These are phyloP conservation scores for Cyclina sinensis DNA, from an alignment of 1,140 invertebrate genomes.

Conservation along the genomic window DNA sequence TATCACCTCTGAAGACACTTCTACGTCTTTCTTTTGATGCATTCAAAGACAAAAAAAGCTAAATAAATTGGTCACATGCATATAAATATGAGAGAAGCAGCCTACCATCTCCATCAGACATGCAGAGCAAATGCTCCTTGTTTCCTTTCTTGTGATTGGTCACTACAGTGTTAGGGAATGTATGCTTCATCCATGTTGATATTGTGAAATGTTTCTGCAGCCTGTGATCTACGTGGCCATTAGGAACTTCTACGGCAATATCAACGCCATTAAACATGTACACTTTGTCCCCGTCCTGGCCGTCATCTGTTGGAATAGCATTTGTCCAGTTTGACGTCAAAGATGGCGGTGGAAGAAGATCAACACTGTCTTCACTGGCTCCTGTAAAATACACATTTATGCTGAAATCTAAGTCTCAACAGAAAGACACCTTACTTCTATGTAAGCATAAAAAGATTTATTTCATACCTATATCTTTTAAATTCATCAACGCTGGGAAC, in stretches of 20 bases:
- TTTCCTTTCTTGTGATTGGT: slow-evolving; percentile 91
- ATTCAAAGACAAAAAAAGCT: no score
- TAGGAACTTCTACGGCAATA: slow-evolving; percentile 91
- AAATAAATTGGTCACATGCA: no score
- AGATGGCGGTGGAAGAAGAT: slow-evolving; percentile 95
- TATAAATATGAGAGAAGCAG: no score
- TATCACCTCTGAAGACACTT: no score
- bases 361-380: slow-evolving; percentile 90
- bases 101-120: slow-evolving; percentile 98
- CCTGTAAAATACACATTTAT: no score
- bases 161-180: slow-evolving; percentile 88
- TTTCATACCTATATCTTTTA: no score
- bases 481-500: no score
- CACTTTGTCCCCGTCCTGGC: slow-evolving; percentile 95
- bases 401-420: no score
- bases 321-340: slow-evolving; percentile 92
- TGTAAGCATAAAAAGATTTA: no score
- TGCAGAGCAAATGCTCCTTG: slow-evolving; percentile 98
- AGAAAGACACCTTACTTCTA: no score
- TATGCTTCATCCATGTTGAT: slow-evolving; percentile 97
- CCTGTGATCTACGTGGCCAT: slow-evolving; percentile 88
- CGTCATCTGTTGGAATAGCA: slow-evolving; percentile 95
- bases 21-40: no score
- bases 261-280: slow-evolving; percentile 97
- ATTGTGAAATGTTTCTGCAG: slow-evolving; percentile 94